phyloP scores from a whole-genome alignment of 2,113 vertebrate genomes.

The Leucosticte australis region DNA sequence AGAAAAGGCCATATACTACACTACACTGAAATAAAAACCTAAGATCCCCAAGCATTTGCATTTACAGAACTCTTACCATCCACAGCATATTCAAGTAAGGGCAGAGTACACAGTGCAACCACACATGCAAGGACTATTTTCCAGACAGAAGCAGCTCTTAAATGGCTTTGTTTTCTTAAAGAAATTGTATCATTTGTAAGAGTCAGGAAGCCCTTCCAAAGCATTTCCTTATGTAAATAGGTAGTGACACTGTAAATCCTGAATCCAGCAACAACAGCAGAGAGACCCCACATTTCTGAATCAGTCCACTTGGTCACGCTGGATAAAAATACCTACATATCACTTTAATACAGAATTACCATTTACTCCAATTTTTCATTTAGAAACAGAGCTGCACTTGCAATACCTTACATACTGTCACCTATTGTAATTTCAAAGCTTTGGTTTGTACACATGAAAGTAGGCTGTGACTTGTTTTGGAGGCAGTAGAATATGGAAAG shows the following conservation, averaged over 20 bases:
- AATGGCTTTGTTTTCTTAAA: not conserved
- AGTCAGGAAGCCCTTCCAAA: not conserved
- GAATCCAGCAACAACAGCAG: not conserved
- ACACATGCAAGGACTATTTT: not conserved
- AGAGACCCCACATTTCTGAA: not conserved
- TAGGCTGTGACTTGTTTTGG: not conserved
- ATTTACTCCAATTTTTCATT: not conserved
- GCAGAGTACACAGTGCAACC: not conserved
- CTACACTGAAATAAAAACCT: not conserved
- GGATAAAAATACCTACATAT: not conserved
- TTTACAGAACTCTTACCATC: not conserved
- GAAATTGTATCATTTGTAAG: fast-evolving
- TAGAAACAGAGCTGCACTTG: not conserved
- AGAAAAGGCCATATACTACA: not conserved
- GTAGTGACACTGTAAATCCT: not conserved
- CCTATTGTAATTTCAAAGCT: not conserved
- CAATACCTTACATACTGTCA: not conserved
- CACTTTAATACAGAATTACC: not conserved
- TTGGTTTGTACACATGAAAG: not conserved
- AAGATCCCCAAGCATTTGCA: not conserved
- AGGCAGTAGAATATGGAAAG: fast-evolving
- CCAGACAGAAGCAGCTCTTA: not conserved
- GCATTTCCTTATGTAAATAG: not conserved
- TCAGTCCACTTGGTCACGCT: not conserved
- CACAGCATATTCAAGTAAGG: not conserved